phyloP scores from a whole-genome alignment of 2,797 vertebrate species.

The Pipistrellus pipistrellus region DNA sequence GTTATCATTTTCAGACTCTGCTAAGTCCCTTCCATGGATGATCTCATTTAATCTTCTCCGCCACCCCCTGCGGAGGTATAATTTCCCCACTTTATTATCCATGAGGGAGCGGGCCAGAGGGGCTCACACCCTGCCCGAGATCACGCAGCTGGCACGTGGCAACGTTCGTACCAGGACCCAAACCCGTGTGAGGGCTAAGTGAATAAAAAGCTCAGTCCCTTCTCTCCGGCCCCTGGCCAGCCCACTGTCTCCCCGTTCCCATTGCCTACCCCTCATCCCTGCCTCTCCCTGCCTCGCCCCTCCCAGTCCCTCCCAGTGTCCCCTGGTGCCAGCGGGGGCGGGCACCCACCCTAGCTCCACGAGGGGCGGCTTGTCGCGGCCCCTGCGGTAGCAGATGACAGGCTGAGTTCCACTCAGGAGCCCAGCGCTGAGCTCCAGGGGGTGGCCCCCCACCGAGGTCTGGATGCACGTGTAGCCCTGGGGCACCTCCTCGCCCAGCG shows the following conservation, averaged over 20 bases:
- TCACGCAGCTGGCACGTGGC: neutral
- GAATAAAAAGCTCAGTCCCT: too few species aligned
- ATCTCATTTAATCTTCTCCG: neutral
- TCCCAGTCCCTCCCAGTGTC: neutral
- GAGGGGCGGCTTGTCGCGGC: conserved; percentile 94
- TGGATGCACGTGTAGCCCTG: conserved; percentile 98
- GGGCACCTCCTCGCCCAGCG: conserved; percentile 95
- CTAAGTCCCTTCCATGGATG: neutral
- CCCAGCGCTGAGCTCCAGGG: conserved; percentile 94
- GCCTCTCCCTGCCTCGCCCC: neutral
- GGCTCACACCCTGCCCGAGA: neutral
- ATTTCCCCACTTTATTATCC: neutral
- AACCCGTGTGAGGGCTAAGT: neutral
- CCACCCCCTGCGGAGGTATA: neutral
- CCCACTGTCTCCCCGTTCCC: neutral
- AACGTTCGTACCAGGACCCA: too few species aligned
- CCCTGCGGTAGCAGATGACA: conserved; percentile 95
- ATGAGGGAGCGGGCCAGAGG: neutral
- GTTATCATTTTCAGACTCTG: neutral
- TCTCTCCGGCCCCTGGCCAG: neutral
- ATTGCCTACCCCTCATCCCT: neutral
- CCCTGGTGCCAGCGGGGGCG: neutral
- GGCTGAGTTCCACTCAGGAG: conserved; percentile 96
- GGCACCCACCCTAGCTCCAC: conserved; percentile 94
- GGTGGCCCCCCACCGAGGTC: conserved; percentile 92